These are phyloP conservation scores for Sympetrum striolatum DNA, from an alignment of 2,888 invertebrate species.

Conservation along the genomic window DNA sequence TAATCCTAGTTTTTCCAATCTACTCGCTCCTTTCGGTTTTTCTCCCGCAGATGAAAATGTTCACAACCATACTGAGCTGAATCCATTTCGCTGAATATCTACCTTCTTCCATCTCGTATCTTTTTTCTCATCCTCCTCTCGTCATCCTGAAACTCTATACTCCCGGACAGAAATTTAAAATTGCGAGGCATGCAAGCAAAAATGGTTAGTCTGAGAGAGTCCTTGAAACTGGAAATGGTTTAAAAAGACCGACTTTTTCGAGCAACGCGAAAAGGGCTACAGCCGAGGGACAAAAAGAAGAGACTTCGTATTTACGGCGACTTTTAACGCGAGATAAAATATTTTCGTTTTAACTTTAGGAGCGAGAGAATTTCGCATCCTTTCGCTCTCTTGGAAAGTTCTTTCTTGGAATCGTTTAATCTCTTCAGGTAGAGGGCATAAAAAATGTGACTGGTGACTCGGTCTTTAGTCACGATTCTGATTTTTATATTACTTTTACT, in stretches of 20 bases:
- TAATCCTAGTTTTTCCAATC: no score
- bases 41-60: not conserved
- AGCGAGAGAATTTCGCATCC: not conserved
- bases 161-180: not conserved
- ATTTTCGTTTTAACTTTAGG: not conserved
- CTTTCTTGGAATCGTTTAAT: constrained; percentile 12
- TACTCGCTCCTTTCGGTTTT: no score
- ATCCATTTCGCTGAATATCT: not conserved
- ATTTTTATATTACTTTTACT: no score
- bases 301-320: constrained; percentile 8
- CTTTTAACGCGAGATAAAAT: not conserved
- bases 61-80: not conserved
- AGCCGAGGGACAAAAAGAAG: not conserved
- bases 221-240: constrained; percentile 10
- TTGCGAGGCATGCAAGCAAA: not conserved
- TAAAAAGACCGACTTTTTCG: not conserved
- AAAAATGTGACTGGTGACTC: no score
- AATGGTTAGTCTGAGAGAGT: not conserved
- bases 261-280: not conserved
- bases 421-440: not conserved
- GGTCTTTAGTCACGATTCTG: no score
- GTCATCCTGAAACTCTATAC: constrained; percentile 1
- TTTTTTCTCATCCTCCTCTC: not conserved
- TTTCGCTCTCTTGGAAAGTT: not conserved
- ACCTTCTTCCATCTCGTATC: not conserved